Percentiles rank a stretch among this genome's conserved stretches.
These are phyloP conservation scores for Neopipo cinnamomea DNA, from an alignment of 2,113 vertebrate species.

Conservation along the genomic window DNA sequence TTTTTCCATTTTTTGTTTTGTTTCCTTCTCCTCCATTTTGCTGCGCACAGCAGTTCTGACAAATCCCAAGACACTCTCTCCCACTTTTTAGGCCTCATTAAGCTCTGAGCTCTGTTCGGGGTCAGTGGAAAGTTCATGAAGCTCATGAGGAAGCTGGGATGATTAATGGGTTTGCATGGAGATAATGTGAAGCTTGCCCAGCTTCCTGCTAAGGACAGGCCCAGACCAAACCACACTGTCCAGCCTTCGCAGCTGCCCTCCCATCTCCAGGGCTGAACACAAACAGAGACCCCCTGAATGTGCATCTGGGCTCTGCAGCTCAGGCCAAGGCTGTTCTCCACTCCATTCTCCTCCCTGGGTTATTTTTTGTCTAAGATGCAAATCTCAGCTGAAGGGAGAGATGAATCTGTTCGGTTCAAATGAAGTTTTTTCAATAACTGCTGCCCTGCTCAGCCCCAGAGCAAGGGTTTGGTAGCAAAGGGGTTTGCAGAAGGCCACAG, in stretches of 20 bases:
- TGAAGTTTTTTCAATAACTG: not conserved
- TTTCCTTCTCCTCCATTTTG: not conserved
- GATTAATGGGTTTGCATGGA: not conserved
- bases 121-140: conserved; percentile 24
- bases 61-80: not conserved
- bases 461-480: not conserved
- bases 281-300: not conserved
- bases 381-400: not conserved
- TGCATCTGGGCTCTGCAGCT: not conserved
- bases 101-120: not conserved
- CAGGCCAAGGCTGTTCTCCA: not conserved
- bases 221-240: not conserved
- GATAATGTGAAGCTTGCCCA: not conserved
- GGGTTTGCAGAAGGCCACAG: not conserved
- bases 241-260: not conserved
- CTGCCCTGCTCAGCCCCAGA: not conserved
- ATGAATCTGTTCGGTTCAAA: accelerated
- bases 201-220: not conserved
- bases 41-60: not conserved
- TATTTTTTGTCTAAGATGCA: not conserved
- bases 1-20: not conserved
- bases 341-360: not conserved
- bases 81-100: not conserved
- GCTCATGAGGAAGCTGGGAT: not conserved
- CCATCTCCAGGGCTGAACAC: not conserved